Base-by-base conservation (phyloP, 2,113 vertebrate genomes). In the Thunnus thynnus region DNA sequence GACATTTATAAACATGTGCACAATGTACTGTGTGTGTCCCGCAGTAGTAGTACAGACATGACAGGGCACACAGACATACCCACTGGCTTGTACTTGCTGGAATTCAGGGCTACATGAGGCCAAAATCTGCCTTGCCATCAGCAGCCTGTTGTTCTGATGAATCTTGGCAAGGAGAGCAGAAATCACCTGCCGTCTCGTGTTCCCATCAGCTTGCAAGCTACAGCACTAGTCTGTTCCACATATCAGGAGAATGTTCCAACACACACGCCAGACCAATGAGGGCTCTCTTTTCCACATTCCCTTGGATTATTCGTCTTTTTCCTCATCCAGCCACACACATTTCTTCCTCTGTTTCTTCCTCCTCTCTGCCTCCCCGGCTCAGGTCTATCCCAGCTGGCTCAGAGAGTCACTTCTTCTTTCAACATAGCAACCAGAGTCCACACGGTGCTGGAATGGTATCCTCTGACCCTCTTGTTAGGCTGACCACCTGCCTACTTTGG, bases 121-220 rank as follows among this genome's bases (percentile, higher is more conserved):
- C 81, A 82, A 75, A 75, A 77, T 68, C 46, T 57, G 70, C 83
- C 58, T 66, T 13, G 70, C 76, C 69, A 84, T 90, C 88, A 86
- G 72, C 77, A 27, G 84, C 77, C 65, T 80, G 77, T 72, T 86
- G 86, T 83, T 91, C 87, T 89, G 82, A 92, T 94, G 89, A 76
- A 81, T 90, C 79, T 86, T 91, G 90, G 88, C 86, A 76, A 57
- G n/a, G 13, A 75, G 60, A 41, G 66, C 52, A 89, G 78, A 91
- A 89, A 92, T 93, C 92, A 94, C 92, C 91, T 93, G 91, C 87
- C 60, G 86, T 74, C 78, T 89, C 91, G 76, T 86, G 84, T 92
- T 94, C 86, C 87, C 87, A 85, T 91, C 86, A 90, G 76, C 78
- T 68, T 5, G 25, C 32, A 14, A 82, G 79, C 70, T 77, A 36